Evolutionary conservation across 2,797 vertebrate genomes (phyloP).

Genomic region (Sardinella longiceps): DNA sequence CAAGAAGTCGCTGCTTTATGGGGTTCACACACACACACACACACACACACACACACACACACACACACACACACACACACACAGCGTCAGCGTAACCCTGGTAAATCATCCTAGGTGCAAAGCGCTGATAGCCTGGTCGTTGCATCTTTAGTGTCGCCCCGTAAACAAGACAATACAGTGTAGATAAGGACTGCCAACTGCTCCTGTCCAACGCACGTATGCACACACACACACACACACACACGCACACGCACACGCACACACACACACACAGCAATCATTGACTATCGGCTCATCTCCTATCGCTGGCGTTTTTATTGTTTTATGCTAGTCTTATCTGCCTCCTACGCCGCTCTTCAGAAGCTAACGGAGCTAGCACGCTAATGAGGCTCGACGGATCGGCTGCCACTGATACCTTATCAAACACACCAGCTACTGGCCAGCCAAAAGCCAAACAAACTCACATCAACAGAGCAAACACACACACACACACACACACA

Average conservation of each 20-base stretch:
- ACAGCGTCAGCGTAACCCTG: slow-evolving; percentile 41
- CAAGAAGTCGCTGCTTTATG: not conserved
- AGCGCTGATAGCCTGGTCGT: slow-evolving; percentile 57
- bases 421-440: slow-evolving; percentile 69
- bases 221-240: not conserved
- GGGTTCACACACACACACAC: slow-evolving; percentile 43
- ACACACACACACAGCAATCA: slow-evolving; percentile 47
- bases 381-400: slow-evolving; percentile 55
- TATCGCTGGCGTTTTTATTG: slow-evolving; percentile 54
- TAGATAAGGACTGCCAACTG: slow-evolving; percentile 28
- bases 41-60: slow-evolving; percentile 35
- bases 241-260: slow-evolving; percentile 1
- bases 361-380: slow-evolving; percentile 27
- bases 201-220: not conserved
- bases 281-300: slow-evolving; percentile 51
- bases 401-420: slow-evolving; percentile 68
- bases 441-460: slow-evolving; percentile 62
- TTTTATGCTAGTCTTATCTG: slow-evolving; percentile 55
- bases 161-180: slow-evolving; percentile 65
- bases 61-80: slow-evolving; percentile 10
- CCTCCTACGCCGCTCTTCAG: slow-evolving; percentile 37
- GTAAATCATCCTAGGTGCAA: slow-evolving; percentile 48
- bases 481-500: slow-evolving; percentile 39
- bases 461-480: slow-evolving; percentile 49
- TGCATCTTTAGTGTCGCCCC: slow-evolving; percentile 58